Base-by-base conservation (phyloP, 2,797 vertebrate genomes). In the Gymnothorax javanicus region DNA sequence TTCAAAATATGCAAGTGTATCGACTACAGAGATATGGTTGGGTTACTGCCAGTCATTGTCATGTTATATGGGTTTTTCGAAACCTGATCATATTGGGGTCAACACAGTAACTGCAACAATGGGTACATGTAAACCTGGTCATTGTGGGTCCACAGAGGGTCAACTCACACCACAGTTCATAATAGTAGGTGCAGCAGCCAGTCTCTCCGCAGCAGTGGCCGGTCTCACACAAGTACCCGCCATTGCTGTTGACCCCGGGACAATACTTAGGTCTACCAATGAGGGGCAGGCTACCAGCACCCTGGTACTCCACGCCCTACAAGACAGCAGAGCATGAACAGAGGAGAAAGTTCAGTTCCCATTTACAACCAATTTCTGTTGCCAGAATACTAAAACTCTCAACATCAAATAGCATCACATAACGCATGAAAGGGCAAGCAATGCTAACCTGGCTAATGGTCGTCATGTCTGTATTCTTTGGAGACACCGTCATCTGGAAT, bases 141-240 rank as follows among this genome's bases (percentile, higher is more conserved):
- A 9, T 59, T 59, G 58, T 59, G 58, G 58, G 60, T 64, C 60
- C 15, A 64, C 60, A 64, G 60, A 64, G 60, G 17, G 60, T 27
- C 27, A 20, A 81, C 77, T 81, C 92, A 99, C 98, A 98, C 98
- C 98, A 99, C 86, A 99, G 97, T 90, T 99, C 97, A 71, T 99
- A 99, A 96, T 99, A 99, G 96, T 99, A 99, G 9, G 98, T 99
- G 92, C 98, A 99, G 96, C 98, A 99, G 90, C 98, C 97, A 0
- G 96, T 97, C 93, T 99, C 98, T 77, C 97, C 98, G 12, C 98
- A 99, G 96, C 98, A 99, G 96, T 99, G 98, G 27, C 98, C 98
- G 0, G 96, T 98, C 93, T 99, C 97, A 91, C 98, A 99, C 89
- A 98, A 96, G 93, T 99, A 99, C 8, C 97, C 97, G 88, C 96